A percentile compares a stretch with the other conserved stretches of the same genome.
Conservation (phyloP, 2,888 invertebrate species). For the Epinotia brunnichana region DNA sequence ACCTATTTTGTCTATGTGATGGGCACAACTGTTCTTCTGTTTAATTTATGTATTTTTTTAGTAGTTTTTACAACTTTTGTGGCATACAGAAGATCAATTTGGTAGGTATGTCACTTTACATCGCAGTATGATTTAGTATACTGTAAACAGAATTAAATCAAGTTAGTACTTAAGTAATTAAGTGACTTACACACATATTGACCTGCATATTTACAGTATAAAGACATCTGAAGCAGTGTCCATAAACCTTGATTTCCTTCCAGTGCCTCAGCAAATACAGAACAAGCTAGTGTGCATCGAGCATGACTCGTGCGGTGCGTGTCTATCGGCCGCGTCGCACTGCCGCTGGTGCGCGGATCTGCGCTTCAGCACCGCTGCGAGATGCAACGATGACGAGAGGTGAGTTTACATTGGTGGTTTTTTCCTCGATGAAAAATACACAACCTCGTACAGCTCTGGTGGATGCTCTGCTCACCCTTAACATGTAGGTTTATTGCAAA, state of each 20-base stretch:
- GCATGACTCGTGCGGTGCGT: slow-evolving; percentile 73
- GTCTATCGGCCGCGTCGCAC: slow-evolving; percentile 72
- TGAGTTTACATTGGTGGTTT: slow-evolving; percentile 47
- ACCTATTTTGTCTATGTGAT: background rate
- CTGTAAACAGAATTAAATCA: no score
- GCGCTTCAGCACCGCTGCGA: slow-evolving; percentile 64
- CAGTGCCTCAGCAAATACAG: slow-evolving; percentile 66
- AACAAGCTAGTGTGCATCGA: slow-evolving; percentile 76
- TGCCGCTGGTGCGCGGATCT: slow-evolving; percentile 81
- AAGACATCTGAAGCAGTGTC: background rate
- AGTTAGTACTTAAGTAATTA: no score
- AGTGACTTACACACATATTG: background rate
- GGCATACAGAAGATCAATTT: background rate
- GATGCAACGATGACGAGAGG: slow-evolving; percentile 78
- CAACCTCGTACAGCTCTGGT: no score
- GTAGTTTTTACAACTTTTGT: no score
- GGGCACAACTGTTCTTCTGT: background rate
- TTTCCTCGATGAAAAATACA: no score
- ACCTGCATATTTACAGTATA: background rate
- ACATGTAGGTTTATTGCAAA: no score
- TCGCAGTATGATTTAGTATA: no score
- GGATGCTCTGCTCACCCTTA: no score
- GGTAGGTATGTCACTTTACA: background rate
- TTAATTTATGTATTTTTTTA: no score
- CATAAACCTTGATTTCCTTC: slow-evolving; percentile 40